phyloP scores from a whole-genome alignment of 2,113 vertebrate species.

The Eulemur rufifrons region DNA sequence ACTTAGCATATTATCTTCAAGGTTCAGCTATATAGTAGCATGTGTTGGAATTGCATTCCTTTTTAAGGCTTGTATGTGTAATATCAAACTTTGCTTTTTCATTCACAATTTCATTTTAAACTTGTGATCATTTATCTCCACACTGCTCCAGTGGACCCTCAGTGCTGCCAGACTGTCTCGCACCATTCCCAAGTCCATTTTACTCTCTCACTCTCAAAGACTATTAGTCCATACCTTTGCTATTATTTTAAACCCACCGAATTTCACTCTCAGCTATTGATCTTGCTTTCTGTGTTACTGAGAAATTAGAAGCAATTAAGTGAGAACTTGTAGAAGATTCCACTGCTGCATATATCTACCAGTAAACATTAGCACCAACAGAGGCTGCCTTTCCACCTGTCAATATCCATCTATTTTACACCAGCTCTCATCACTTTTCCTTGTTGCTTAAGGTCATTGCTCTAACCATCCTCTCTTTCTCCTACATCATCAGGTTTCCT shows the following conservation, averaged over 20 bases:
- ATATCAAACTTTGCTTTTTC: neutral
- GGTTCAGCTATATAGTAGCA: neutral
- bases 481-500: neutral
- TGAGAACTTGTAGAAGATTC: neutral
- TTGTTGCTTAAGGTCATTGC: neutral
- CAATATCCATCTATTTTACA: neutral
- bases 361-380: neutral
- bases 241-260: neutral
- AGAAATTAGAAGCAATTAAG: neutral
- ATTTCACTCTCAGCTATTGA: neutral
- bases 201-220: neutral
- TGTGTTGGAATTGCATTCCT: neutral
- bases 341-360: neutral
- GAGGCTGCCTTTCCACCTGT: neutral
- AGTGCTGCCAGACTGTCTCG: neutral
- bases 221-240: neutral
- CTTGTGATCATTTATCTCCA: neutral
- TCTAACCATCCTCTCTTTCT: neutral
- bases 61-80: neutral
- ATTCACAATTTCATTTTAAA: neutral
- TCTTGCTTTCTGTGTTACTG: neutral
- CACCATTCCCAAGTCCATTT: neutral
- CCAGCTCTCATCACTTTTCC: neutral
- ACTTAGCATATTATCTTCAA: neutral
- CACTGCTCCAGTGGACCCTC: neutral